These are phyloP conservation scores for Siphamia tubifer DNA, from an alignment of 2,113 vertebrate genomes.

Conservation along the genomic window DNA sequence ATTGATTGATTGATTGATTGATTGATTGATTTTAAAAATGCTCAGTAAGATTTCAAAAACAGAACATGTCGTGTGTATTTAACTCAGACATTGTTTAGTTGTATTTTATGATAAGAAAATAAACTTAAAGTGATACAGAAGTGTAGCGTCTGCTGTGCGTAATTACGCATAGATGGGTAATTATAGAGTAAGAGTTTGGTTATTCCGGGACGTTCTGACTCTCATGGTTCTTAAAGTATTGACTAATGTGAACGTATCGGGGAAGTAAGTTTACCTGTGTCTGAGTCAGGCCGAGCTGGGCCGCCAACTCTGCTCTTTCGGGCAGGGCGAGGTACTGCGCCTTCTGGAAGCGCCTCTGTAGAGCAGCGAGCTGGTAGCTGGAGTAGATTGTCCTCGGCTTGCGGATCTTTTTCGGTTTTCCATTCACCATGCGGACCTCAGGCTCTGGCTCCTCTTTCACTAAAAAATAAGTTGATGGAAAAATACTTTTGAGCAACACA, in stretches of 20 bases:
- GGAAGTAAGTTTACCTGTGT: conserved; percentile 85
- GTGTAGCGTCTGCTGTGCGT: background rate
- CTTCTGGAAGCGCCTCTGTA: conserved; percentile 97
- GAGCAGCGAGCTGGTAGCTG: conserved; percentile 96
- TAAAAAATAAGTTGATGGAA: conserved; percentile 32
- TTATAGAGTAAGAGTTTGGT: background rate
- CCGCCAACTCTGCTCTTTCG: conserved; percentile 94
- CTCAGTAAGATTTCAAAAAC: background rate
- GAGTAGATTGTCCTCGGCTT: conserved; percentile 98
- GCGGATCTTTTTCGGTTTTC: conserved; percentile 98
- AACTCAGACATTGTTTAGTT: no score
- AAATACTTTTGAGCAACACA: background rate
- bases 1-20: no score
- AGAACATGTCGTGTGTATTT: rapidly evolving
- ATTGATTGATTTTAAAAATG: no score
- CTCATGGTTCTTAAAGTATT: background rate
- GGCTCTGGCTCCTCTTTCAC: conserved; percentile 97
- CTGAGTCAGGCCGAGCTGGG: conserved; percentile 96
- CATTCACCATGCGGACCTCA: conserved; percentile 98
- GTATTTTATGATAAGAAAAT: background rate
- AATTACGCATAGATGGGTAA: conserved; percentile 25
- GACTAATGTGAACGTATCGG: background rate
- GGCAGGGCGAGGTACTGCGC: conserved; percentile 96
- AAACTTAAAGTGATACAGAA: background rate
- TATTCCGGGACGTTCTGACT: background rate